phyloP scores from a whole-genome alignment of 1,140 invertebrate genomes.

The Doryteuthis pealeii region DNA sequence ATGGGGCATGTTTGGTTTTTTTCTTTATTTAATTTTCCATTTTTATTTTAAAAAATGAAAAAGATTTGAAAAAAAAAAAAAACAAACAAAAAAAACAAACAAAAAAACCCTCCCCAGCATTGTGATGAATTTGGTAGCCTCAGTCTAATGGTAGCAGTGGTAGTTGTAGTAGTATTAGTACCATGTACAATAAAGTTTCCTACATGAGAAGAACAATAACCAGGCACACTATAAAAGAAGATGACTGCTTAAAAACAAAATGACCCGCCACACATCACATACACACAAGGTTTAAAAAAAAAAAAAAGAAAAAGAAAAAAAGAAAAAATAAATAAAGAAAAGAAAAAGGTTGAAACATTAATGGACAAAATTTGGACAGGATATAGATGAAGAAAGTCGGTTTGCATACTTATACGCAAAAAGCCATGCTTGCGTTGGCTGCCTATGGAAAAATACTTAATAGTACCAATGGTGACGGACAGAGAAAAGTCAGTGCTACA shows the following conservation, averaged over 20 bases:
- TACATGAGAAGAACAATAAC: too few species aligned
- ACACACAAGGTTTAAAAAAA: not conserved
- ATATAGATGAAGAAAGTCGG: constrained; percentile 8
- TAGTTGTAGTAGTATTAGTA: too few species aligned
- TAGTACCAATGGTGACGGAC: constrained; percentile 3
- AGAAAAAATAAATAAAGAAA: not conserved
- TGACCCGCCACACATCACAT: not conserved
- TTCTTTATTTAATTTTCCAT: too few species aligned
- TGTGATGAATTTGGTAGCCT: too few species aligned
- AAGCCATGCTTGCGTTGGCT: constrained; percentile 4
- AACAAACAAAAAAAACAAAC: too few species aligned
- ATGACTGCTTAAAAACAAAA: not conserved
- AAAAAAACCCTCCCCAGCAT: too few species aligned
- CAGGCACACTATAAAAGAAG: too few species aligned
- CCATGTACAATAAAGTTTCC: too few species aligned
- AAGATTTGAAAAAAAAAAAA: too few species aligned
- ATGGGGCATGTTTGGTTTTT: too few species aligned
- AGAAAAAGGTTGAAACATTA: not conserved
- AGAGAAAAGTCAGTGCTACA: constrained; percentile 11
- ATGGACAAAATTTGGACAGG: not conserved
- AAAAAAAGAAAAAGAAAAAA: not conserved
- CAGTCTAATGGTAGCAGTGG: too few species aligned
- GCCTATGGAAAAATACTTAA: not conserved
- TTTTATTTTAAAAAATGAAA: too few species aligned
- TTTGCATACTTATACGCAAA: constrained; percentile 13